Percentiles rank a stretch among this genome's conserved stretches.
These are phyloP conservation scores for Tapirus terrestris DNA, from an alignment of 2,113 vertebrate genomes.

Conservation along the genomic window DNA sequence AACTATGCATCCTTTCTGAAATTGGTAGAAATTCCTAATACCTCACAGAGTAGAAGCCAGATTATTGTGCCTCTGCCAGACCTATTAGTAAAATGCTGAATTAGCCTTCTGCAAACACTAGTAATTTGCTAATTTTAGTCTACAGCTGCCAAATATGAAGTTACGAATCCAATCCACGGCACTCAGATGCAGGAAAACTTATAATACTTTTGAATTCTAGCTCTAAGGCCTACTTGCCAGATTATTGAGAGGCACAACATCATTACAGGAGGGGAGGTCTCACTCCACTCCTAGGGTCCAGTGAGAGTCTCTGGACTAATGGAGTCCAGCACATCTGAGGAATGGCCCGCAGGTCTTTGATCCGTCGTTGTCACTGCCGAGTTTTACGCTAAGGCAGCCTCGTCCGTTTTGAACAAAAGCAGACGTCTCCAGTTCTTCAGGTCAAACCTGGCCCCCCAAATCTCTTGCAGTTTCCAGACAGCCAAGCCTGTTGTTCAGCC, in stretches of 20 bases:
- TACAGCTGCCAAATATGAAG: slow-evolving; percentile 5
- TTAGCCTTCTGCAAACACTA: not conserved
- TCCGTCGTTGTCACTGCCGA: not conserved
- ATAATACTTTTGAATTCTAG: not conserved
- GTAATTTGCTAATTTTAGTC: slow-evolving; percentile 49
- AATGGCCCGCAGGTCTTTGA: not conserved
- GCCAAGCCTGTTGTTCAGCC: not conserved
- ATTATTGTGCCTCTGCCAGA: not conserved
- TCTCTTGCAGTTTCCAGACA: not conserved
- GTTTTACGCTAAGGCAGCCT: not conserved
- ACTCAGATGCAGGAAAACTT: not conserved
- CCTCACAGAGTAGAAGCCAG: not conserved
- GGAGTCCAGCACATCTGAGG: not conserved
- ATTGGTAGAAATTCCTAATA: slow-evolving; percentile 1
- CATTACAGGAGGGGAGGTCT: not conserved
- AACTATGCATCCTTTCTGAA: not conserved
- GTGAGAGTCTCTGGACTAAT: not conserved
- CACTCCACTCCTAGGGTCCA: not conserved
- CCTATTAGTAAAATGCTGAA: slow-evolving; percentile 16
- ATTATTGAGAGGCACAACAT: not conserved
- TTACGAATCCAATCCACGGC: not conserved
- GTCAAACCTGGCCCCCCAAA: not conserved
- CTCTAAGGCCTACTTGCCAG: not conserved
- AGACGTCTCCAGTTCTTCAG: not conserved
- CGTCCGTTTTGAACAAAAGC: not conserved